Conservation (phyloP, 2,113 vertebrate species). For the Narcine bancroftii region DNA sequence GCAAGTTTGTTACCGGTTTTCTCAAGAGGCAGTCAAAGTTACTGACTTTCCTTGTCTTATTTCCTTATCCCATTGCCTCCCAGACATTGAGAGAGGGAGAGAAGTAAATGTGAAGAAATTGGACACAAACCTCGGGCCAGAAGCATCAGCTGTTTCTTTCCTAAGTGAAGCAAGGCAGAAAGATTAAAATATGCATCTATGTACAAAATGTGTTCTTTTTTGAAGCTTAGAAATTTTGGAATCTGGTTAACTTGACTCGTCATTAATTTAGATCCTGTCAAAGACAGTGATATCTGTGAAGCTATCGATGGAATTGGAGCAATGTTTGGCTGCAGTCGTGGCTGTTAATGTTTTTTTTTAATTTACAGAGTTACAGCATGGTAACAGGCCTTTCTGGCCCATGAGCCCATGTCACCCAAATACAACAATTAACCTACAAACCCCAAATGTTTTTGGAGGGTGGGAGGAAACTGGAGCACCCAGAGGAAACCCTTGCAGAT, state of each 20-base stretch:
- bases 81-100: neutral
- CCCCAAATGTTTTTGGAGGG: too few relatives aligned
- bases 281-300: too few relatives aligned
- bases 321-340: too few relatives aligned
- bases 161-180: neutral
- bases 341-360: too few relatives aligned
- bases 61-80: neutral
- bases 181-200: neutral
- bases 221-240: neutral
- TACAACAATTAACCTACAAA: too few relatives aligned
- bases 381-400: too few relatives aligned
- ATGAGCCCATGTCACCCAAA: too few relatives aligned
- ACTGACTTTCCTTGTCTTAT: neutral
- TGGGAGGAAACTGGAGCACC: too few relatives aligned
- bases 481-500: too few relatives aligned
- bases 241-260: neutral
- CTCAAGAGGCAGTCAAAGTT: constrained; percentile 12
- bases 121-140: neutral
- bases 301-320: too few relatives aligned
- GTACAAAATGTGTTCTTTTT: neutral
- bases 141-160: neutral
- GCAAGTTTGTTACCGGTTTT: neutral
- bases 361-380: too few relatives aligned
- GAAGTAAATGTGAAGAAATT: neutral
- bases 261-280: too few relatives aligned